Percentiles rank a stretch among this genome's conserved stretches.
These are phyloP conservation scores for Drosophila neutralis DNA, from an alignment of 2,888 invertebrate genomes.

Conservation along the genomic window DNA sequence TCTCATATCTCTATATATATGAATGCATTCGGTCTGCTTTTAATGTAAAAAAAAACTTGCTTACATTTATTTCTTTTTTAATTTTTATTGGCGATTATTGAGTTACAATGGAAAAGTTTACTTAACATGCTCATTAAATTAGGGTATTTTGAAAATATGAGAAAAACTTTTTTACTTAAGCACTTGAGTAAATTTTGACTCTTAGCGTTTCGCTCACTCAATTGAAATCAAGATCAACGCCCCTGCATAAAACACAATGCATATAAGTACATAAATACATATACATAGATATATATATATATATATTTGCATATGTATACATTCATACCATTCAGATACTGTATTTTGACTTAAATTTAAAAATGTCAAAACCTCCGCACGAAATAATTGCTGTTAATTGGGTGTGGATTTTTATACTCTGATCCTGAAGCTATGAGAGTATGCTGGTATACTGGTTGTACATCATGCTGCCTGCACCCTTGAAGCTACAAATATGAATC, in stretches of 20 bases:
- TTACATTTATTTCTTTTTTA: constrained; percentile 35
- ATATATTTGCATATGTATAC: background rate
- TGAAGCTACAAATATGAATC: background rate
- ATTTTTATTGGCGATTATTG: constrained; percentile 47
- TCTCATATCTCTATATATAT: constrained; percentile 23
- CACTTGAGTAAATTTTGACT: background rate
- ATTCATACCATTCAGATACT: background rate
- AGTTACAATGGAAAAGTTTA: constrained; percentile 37
- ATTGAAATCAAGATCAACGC: constrained; percentile 55
- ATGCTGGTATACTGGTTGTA: background rate
- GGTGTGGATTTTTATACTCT: constrained; percentile 14
- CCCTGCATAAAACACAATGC: constrained; percentile 12
- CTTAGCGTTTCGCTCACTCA: constrained; percentile 39
- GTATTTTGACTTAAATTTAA: constrained; percentile 11
- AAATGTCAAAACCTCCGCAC: constrained; percentile 18
- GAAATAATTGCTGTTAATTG: constrained; percentile 71
- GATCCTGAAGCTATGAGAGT: background rate
- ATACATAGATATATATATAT: background rate
- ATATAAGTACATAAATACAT: background rate
- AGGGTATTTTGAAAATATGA: background rate
- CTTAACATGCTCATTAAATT: constrained; percentile 21
- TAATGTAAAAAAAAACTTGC: constrained; percentile 27
- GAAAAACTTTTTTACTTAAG: background rate
- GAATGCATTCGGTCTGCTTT: constrained; percentile 47
- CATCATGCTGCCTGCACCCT: background rate